These are phyloP conservation scores for Vesta saturnalis DNA, from an alignment of 2,888 invertebrate species.

Conservation along the genomic window DNA sequence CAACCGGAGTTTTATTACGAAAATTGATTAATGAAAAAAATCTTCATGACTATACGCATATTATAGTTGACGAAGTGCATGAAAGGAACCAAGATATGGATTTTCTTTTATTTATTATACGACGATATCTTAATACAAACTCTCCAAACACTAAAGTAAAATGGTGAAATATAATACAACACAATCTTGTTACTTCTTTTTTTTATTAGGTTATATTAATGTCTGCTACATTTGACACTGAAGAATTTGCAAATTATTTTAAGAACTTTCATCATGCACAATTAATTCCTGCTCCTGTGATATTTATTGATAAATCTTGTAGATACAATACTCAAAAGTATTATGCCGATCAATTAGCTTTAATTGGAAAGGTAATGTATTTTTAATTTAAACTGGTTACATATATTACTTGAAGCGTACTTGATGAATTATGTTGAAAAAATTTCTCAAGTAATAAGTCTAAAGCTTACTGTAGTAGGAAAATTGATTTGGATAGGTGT, in stretches of 20 bases:
- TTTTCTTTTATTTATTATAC: constrained; percentile 84
- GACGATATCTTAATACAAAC: constrained; percentile 77
- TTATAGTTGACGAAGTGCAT: constrained; percentile 94
- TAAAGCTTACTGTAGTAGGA: too few species aligned
- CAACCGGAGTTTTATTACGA: constrained; percentile 89
- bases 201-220: constrained; percentile 77
- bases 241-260: constrained; percentile 76
- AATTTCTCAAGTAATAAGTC: too few species aligned
- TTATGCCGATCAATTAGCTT: constrained; percentile 67
- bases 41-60: constrained; percentile 84
- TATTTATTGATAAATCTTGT: constrained; percentile 66
- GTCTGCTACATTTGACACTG: constrained; percentile 91
- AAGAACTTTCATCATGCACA: constrained; percentile 58
- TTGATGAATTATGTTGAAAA: too few species aligned
- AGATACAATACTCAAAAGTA: constrained; percentile 69
- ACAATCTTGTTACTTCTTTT: background rate
- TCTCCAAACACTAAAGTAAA: constrained; percentile 71
- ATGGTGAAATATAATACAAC: constrained; percentile 36
- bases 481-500: too few species aligned
- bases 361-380: constrained; percentile 56
- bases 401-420: background rate
- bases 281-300: constrained; percentile 65
- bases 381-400: constrained; percentile 8
- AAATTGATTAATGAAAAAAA: constrained; percentile 75
- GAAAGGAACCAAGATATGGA: constrained; percentile 94